Conservation (phyloP, 2,113 vertebrate species). For the Nannospalax galili region DNA sequence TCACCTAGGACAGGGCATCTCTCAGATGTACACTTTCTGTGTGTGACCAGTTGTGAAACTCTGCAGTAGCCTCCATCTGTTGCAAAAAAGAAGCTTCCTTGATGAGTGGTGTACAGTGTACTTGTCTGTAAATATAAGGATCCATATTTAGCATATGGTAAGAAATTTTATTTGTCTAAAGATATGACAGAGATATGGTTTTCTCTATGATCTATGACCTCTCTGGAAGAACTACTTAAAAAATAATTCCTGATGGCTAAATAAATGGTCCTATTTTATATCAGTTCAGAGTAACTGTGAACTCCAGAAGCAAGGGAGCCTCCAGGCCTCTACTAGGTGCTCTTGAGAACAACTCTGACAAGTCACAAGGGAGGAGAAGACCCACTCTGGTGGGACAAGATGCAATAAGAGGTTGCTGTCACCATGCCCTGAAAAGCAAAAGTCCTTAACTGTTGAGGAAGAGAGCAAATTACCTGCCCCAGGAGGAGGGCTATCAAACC, state of each 20-base stretch:
- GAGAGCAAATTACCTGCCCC: not conserved
- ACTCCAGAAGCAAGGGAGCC: not conserved
- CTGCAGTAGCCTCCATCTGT: too few relatives aligned
- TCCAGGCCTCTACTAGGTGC: not conserved
- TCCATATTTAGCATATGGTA: too few relatives aligned
- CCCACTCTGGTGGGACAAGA: not conserved
- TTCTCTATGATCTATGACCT: too few relatives aligned
- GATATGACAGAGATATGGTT: too few relatives aligned
- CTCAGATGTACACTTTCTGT: too few relatives aligned
- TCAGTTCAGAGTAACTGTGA: not conserved
- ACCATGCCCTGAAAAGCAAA: not conserved
- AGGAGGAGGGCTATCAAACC: not conserved
- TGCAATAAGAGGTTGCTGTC: accelerated
- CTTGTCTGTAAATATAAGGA: too few relatives aligned
- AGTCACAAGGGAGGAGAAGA: not conserved
- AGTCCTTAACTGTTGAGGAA: not conserved
- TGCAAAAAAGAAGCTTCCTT: too few relatives aligned
- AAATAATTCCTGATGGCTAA: not conserved
- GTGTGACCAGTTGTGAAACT: too few relatives aligned
- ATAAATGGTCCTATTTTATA: not conserved
- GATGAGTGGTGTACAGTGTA: too few relatives aligned
- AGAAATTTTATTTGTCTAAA: too few relatives aligned
- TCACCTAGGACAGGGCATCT: too few relatives aligned
- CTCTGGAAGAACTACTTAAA: too few relatives aligned
- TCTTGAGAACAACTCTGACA: not conserved